Evolutionary conservation across 2,797 vertebrate genomes (phyloP).

Genomic region (Hippocampus kuda): DNA sequence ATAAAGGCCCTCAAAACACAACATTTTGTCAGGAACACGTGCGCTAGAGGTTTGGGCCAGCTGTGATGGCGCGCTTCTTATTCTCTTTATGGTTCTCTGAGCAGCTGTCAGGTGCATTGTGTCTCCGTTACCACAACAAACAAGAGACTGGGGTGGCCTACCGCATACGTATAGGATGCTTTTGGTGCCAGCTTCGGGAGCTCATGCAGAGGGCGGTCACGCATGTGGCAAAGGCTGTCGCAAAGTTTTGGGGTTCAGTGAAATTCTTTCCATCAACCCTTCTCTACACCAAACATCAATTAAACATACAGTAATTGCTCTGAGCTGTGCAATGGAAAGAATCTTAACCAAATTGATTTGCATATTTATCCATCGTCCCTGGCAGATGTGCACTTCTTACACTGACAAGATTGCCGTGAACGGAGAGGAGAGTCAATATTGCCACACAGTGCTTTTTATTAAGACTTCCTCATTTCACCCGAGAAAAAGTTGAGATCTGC

Average conservation of each 20-base stretch:
- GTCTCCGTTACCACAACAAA: constrained; percentile 53
- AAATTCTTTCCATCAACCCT: neutral
- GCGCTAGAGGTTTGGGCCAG: constrained; percentile 29
- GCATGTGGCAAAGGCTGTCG: neutral
- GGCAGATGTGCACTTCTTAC: too few species aligned
- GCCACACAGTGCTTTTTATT: too few species aligned
- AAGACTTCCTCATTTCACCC: too few species aligned
- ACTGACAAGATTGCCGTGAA: too few species aligned
- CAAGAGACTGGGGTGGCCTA: constrained; percentile 20
- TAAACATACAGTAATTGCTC: too few species aligned
- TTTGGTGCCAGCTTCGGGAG: constrained; percentile 31
- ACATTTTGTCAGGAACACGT: constrained; percentile 25
- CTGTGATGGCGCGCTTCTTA: constrained; percentile 40
- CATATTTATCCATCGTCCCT: too few species aligned
- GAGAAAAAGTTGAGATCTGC: too few species aligned
- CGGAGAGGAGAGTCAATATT: too few species aligned
- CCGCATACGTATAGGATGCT: constrained; percentile 17
- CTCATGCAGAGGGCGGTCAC: neutral
- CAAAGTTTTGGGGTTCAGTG: neutral
- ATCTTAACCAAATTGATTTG: too few species aligned
- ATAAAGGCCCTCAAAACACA: constrained; percentile 5
- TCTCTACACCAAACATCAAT: neutral
- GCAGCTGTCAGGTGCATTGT: constrained; percentile 57
- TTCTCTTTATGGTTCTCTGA: constrained; percentile 38
- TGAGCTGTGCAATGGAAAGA: too few species aligned